Evolutionary conservation across 2,888 invertebrate genomes (phyloP).

Genomic region (Aricia artaxerxes): DNA sequence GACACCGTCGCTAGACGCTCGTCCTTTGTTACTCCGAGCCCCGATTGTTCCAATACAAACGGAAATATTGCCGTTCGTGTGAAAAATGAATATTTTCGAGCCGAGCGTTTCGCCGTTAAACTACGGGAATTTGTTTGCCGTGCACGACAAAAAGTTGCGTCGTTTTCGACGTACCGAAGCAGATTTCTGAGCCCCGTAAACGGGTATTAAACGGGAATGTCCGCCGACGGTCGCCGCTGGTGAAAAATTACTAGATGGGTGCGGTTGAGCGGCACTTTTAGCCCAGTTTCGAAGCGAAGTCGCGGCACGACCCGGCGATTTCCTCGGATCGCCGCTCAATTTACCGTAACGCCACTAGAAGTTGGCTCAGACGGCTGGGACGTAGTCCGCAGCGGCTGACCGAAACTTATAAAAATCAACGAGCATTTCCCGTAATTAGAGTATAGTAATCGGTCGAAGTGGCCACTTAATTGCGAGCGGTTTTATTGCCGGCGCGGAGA

Average conservation of each 20-base stretch:
- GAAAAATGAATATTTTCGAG: conserved; percentile 63
- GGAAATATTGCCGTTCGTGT: conserved; percentile 59
- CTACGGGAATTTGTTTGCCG: conserved; percentile 41
- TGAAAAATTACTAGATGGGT: conserved; percentile 60
- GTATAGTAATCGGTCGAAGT: conserved; percentile 64
- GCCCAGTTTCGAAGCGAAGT: conserved; percentile 63
- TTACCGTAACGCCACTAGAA: conserved; percentile 61
- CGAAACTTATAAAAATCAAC: conserved; percentile 38
- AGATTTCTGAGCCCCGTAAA: conserved; percentile 50
- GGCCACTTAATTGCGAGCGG: conserved; percentile 59
- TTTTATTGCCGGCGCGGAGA: conserved; percentile 61
- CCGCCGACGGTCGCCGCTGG: conserved; percentile 55
- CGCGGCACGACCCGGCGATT: conserved; percentile 65
- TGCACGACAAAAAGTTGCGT: conserved; percentile 45
- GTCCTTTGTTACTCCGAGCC: conserved; percentile 57
- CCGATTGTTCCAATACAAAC: conserved; percentile 67
- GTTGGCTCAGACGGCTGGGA: conserved; percentile 45
- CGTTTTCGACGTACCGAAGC: conserved; percentile 40
- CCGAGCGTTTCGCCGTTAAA: conserved; percentile 45
- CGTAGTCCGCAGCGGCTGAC: conserved; percentile 39
- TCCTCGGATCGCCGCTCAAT: conserved; percentile 61
- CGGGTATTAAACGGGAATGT: conserved; percentile 54
- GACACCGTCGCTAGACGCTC: conserved; percentile 47
- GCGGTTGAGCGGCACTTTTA: conserved; percentile 61
- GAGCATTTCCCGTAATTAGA: conserved; percentile 55